These are phyloP conservation scores for Palythoa caribaeorum DNA, from an alignment of 92 coral and sea anemone genomes.

Conservation along the genomic window DNA sequence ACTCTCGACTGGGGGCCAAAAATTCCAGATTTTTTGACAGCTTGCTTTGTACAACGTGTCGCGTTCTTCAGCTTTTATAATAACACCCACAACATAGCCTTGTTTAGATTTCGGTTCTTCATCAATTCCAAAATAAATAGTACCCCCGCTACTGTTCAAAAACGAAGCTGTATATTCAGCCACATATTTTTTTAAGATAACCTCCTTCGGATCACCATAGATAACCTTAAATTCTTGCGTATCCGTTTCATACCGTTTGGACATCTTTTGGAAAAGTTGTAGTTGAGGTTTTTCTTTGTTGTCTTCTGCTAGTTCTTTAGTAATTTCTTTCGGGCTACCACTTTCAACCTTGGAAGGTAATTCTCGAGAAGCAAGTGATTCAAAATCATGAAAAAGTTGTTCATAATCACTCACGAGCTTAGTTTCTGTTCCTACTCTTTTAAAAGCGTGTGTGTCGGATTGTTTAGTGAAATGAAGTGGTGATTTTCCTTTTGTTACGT, in stretches of 20 bases:
- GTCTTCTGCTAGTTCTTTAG: slow-evolving; percentile 32
- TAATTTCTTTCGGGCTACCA: slow-evolving; percentile 34
- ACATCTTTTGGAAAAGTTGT: slow-evolving; percentile 52
- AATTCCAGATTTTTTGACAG: slow-evolving; percentile 57
- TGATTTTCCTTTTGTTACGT: slow-evolving; percentile 72
- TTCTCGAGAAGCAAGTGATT: slow-evolving; percentile 75
- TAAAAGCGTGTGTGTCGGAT: slow-evolving; percentile 71
- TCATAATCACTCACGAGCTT: slow-evolving; percentile 69
- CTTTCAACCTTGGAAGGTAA: slow-evolving; percentile 53
- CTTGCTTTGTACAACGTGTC: slow-evolving; percentile 47
- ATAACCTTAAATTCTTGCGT: slow-evolving; percentile 74
- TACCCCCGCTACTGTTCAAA: slow-evolving; percentile 73
- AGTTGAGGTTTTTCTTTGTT: slow-evolving; percentile 24
- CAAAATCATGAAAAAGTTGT: slow-evolving; percentile 69
- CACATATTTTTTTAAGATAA: slow-evolving; percentile 62
- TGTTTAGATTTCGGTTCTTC: slow-evolving; percentile 62
- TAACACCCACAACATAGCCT: slow-evolving; percentile 71
- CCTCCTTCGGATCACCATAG: slow-evolving; percentile 65
- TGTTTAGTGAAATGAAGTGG: slow-evolving; percentile 59
- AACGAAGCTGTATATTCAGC: slow-evolving; percentile 73
- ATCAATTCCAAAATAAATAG: slow-evolving; percentile 70
- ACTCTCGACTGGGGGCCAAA: slow-evolving; percentile 81
- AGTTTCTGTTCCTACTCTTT: slow-evolving; percentile 78
- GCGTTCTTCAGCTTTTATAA: slow-evolving; percentile 57
- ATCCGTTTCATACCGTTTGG: slow-evolving; percentile 63